A percentile compares a stretch with the other conserved stretches of the same genome.
phyloP scores from a whole-genome alignment of 2,888 invertebrate species.

The Thera britannica region DNA sequence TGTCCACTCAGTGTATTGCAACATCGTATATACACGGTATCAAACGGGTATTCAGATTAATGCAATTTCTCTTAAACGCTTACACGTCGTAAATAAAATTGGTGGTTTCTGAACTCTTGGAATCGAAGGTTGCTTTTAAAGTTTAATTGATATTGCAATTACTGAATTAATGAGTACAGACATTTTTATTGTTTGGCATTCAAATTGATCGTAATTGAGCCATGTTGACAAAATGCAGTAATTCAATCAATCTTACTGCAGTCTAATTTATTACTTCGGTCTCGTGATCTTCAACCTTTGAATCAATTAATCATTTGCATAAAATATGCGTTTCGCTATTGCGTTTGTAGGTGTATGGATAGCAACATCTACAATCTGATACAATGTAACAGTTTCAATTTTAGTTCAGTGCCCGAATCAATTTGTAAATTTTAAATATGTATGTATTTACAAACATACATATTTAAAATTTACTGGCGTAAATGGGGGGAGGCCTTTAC shows the following conservation, averaged over 20 bases:
- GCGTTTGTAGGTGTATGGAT: conserved; percentile 1
- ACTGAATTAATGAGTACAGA: conserved; percentile 51
- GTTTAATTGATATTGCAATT: conserved; percentile 73
- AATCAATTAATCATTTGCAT: conserved; percentile 27
- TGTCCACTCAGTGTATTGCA: conserved; percentile 77
- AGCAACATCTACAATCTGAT: not conserved
- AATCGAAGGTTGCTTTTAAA: conserved; percentile 70
- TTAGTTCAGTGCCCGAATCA: not conserved
- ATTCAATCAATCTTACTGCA: conserved; percentile 40
- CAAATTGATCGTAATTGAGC: conserved; percentile 48
- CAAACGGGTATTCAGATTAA: conserved; percentile 84
- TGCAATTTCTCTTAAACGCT: conserved; percentile 85
- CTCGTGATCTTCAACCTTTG: conserved; percentile 27
- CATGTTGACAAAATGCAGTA: conserved; percentile 37
- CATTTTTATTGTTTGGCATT: conserved; percentile 51
- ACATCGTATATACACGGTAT: conserved; percentile 83
- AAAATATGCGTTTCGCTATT: conserved; percentile 12
- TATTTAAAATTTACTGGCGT: no score
- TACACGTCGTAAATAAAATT: conserved; percentile 85
- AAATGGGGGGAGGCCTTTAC: no score
- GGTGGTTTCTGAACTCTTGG: conserved; percentile 70
- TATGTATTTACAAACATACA: no score
- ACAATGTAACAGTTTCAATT: not conserved
- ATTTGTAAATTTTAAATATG: no score
- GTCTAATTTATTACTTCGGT: conserved; percentile 19